Conservation (phyloP, 2,113 vertebrate genomes). For the Diadophis punctatus region DNA sequence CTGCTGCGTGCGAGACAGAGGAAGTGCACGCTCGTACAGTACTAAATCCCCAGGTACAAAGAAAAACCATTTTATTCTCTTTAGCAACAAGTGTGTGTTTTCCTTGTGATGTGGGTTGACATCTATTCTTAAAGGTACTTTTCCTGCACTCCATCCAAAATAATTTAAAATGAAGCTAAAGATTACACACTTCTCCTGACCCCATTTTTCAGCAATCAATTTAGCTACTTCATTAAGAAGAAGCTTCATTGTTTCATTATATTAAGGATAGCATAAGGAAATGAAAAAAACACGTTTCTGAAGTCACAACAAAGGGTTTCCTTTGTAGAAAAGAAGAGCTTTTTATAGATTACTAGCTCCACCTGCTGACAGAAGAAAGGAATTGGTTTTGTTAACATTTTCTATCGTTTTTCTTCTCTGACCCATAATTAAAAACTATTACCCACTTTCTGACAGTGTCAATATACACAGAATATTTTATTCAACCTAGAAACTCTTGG, state of each 20-base stretch:
- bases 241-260: conserved; percentile 38
- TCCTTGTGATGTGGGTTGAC: neutral
- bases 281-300: neutral
- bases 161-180: conserved; percentile 45
- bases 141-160: conserved; percentile 40
- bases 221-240: conserved; percentile 45
- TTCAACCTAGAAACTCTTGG: neutral
- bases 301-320: conserved; percentile 13
- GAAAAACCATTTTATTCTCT: conserved; percentile 19
- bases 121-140: conserved; percentile 29
- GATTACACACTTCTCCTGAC: conserved; percentile 35
- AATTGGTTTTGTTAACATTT: conserved; percentile 12
- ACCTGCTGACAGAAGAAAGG: conserved; percentile 51
- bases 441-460: neutral
- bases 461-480: neutral
- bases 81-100: fast-evolving
- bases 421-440: neutral
- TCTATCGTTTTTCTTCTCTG: neutral
- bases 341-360: conserved; percentile 48
- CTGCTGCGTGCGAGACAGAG: neutral
- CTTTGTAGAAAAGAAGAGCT: neutral
- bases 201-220: conserved; percentile 55
- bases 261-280: conserved; percentile 1
- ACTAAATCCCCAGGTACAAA: neutral
- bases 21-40: neutral